Percentiles rank a stretch among this genome's conserved stretches.
Evolutionary conservation across 2,113 vertebrate species (phyloP).

Genomic region (Lontra canadensis): DNA sequence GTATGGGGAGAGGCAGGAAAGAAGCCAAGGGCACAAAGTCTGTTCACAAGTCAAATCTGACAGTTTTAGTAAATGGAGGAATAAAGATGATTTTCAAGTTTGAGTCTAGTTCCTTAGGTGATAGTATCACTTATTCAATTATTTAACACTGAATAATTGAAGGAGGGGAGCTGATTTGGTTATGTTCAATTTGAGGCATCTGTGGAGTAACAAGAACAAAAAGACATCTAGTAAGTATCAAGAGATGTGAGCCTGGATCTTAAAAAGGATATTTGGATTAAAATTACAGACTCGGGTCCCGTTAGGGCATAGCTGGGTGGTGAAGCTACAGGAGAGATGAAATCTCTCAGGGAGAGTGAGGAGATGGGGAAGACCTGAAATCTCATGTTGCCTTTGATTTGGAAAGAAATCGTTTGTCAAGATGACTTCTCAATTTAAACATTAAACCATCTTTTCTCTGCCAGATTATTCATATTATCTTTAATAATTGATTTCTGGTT

Average conservation of each 20-base stretch:
- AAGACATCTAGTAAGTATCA: background rate
- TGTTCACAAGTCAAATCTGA: rapidly evolving
- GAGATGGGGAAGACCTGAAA: background rate
- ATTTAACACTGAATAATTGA: background rate
- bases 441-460: background rate
- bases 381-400: background rate
- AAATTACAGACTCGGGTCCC: background rate
- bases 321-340: background rate
- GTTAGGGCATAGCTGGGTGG: background rate
- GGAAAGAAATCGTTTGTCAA: background rate
- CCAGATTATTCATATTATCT: background rate
- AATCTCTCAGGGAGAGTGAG: background rate
- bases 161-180: background rate
- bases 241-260: background rate
- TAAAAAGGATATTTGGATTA: background rate
- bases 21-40: background rate
- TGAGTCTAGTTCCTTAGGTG: background rate
- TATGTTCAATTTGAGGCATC: background rate
- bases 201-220: background rate
- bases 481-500: background rate
- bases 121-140: background rate
- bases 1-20: too few species aligned
- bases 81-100: background rate
- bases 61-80: background rate
- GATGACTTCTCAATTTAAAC: background rate